Evolutionary conservation across 2,888 invertebrate species (phyloP), one percentile per base, ranked within the genome.

Genomic region (Drosophila lacicola): DNA sequence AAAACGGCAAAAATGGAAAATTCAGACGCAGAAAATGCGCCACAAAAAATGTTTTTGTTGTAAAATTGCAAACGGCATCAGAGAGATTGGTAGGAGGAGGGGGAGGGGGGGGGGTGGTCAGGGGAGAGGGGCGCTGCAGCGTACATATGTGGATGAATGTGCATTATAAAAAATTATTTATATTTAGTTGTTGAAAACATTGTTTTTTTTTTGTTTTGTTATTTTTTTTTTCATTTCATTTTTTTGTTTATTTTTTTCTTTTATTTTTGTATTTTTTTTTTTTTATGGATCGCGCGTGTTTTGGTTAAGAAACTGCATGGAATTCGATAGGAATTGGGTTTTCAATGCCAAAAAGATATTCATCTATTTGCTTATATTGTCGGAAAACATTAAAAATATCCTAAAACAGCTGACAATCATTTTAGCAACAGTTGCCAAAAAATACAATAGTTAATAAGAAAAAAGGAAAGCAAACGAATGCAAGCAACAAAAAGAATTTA

Each of bases 1-100:
- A 83, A 83, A 86, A 82, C 80, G 67, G 88, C 85, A 84, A 87
- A 89, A 87, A 87, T 84, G 82, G 88, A 85, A 86, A 79, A 79
- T 75, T 71, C 74, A 76, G 78, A 73, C 78, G 83, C 74, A 83
- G 78, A 82, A 89, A 85, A 85, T 82, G 78, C 80, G 79, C 82
- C 85, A 89, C 84, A 90, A 79, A 74, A 85, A 82, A 78, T 79
- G 73, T 82, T 77, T 84, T 80, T 73, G 66, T 80, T 81, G 80
- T 80, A 87, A 73, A 74, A 74, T 65, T 70, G 34, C 34, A 47
- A 47, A 17, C 61, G 44, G 56, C 71, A 66, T 8, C 29, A 29
- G 29, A 8, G 29, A 29, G 29, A 2, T 2, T 0, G 8, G 29
- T 3, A 6, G 29, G 4, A 25, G 29, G 29, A 8, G 8, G 29